Percentiles rank a stretch among this genome's conserved stretches.
Conservation (phyloP, 2,888 invertebrate species). For the Aphrophora alni region DNA sequence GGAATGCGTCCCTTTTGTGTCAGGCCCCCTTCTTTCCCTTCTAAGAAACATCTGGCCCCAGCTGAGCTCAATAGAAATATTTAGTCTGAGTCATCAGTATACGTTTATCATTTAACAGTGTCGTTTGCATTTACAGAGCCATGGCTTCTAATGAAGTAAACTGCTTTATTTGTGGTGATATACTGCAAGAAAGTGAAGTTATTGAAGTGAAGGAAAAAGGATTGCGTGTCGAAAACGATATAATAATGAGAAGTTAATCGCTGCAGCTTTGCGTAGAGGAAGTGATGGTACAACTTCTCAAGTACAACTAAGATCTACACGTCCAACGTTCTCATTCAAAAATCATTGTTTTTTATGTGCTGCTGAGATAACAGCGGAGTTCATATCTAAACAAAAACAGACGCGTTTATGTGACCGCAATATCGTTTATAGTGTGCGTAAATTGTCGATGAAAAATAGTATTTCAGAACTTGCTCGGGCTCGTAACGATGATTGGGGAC, state of each 20-base stretch:
- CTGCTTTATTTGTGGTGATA: too few relatives aligned
- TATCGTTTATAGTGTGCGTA: conserved; percentile 45
- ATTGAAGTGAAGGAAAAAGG: too few relatives aligned
- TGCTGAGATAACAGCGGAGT: conserved; percentile 42
- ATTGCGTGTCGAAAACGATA: not conserved
- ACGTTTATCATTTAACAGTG: too few relatives aligned
- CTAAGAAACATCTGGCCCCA: too few relatives aligned
- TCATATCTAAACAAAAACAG: conserved; percentile 41
- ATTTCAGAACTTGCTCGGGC: conserved; percentile 44
- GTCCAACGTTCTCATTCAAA: conserved; percentile 43
- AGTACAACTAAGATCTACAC: too few relatives aligned
- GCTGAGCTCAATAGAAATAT: too few relatives aligned
- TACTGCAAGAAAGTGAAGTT: too few relatives aligned
- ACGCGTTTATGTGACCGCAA: conserved; percentile 39
- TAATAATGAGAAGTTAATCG: conserved; percentile 16
- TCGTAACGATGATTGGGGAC: conserved; percentile 6
- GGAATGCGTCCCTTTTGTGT: too few relatives aligned
- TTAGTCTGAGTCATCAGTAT: too few relatives aligned
- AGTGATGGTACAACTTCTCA: conserved; percentile 17
- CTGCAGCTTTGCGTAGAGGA: not conserved
- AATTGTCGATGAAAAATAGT: conserved; percentile 45
- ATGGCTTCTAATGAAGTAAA: too few relatives aligned
- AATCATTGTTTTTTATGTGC: conserved; percentile 42
- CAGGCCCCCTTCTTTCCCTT: too few relatives aligned
- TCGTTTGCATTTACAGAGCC: too few relatives aligned